Evolutionary conservation across 2,113 vertebrate genomes (phyloP), one percentile per base, ranked within the genome.

Genomic region (Asarcornis scutulata): DNA sequence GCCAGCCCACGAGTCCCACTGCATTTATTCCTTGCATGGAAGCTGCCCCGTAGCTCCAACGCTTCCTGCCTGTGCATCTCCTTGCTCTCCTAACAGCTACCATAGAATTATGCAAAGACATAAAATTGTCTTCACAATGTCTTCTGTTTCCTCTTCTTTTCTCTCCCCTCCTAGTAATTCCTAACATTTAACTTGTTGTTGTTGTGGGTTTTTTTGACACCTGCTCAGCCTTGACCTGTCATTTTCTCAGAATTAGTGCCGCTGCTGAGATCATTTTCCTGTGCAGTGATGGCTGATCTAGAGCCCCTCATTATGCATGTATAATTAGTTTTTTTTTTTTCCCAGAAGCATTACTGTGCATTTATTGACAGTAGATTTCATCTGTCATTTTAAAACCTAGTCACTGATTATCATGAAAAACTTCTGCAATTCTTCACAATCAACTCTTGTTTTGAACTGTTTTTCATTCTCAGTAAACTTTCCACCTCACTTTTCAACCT

Each of bases 261-360:
- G 1, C 52, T 1, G 27, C 44, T 3, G 4, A 95, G 94, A 96
- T 89, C 58, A 79, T 95, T 97, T 95, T 96, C 91, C 62, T 4
- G 8, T 79, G 93, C 75, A 82, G 77, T 73, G 94, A 84, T 91
- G 91, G 91, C 91, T 95, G 91, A 94, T 93, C 95, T 97, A 92
- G 89, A 95, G 86, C 89, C 86, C 81, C 84, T 96, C 71, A 93
- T 95, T 97, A 97, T 79, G 93, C 84, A 95, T 97, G 91, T 95
- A 91, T 96, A 97, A 96, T 96, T 97, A 96, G 86, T 86, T 3
- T 52, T 86, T 3, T 36, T 36, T 36, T 71, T 42, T 22, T 80
- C 79, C 77, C 72, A 94, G 91, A 93, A 95, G 53, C 84, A 83
- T 93, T 96, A 95, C 77, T 79, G 81, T 91, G 93, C 89, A 66